Conservation (phyloP, 2,113 vertebrate genomes). For the Saccopteryx leptura region DNA sequence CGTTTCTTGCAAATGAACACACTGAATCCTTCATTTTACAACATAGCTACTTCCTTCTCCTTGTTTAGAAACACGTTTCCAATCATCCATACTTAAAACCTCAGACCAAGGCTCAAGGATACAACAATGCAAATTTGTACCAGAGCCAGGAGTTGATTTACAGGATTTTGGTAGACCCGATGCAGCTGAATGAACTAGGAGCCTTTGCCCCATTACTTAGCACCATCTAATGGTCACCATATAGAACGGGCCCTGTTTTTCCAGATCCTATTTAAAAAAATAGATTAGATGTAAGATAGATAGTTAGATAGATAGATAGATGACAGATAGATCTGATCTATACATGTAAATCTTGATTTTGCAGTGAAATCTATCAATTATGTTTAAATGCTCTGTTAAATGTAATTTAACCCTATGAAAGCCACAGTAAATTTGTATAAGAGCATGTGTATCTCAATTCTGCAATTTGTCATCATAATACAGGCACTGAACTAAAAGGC, state of each 20-base stretch:
- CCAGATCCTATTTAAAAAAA: slow-evolving; percentile 9
- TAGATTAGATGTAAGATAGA: too few species aligned
- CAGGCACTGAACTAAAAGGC: not conserved
- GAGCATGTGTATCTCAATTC: not conserved
- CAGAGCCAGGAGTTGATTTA: not conserved
- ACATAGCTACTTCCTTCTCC: not conserved
- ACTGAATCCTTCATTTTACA: not conserved
- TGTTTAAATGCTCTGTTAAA: not conserved
- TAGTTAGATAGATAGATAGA: too few species aligned
- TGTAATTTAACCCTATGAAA: not conserved
- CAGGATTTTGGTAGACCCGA: rapidly evolving
- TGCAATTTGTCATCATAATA: not conserved
- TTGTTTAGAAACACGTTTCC: slow-evolving; percentile 9
- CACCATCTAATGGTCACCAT: not conserved
- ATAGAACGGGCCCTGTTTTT: slow-evolving; percentile 1
- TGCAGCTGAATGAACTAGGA: rapidly evolving
- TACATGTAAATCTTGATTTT: not conserved
- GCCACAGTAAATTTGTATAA: not conserved
- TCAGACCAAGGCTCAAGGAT: not conserved
- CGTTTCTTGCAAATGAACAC: not conserved
- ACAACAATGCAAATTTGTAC: not conserved
- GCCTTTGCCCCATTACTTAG: not conserved
- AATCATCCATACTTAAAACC: not conserved
- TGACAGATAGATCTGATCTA: too few species aligned
- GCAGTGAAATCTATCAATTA: not conserved